Percentiles rank a stretch among this genome's conserved stretches.
Conservation (phyloP, 1,140 invertebrate genomes). For the Mycetomoellerius zeteki region DNA sequence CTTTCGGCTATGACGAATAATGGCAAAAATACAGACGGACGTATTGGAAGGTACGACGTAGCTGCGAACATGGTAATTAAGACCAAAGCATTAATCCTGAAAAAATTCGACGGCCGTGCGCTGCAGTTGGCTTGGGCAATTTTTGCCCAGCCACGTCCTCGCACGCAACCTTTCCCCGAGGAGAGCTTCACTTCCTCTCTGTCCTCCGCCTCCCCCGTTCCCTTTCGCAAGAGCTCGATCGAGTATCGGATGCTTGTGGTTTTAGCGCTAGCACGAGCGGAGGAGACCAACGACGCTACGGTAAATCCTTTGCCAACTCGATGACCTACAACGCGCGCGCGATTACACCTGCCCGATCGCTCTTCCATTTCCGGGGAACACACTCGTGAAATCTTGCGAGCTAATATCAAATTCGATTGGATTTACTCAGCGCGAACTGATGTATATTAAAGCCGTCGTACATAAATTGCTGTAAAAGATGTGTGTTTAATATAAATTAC, state of each 20-base stretch:
- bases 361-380: conserved; percentile 24
- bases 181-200: conserved; percentile 44
- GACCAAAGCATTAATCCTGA: conserved; percentile 48
- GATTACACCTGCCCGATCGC: conserved; percentile 27
- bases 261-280: conserved; percentile 65
- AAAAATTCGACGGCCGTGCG: conserved; percentile 44
- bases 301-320: conserved; percentile 63
- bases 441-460: too few relatives aligned
- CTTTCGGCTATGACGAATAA: conserved; percentile 42
- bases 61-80: conserved; percentile 44
- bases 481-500: too few relatives aligned
- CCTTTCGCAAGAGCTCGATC: conserved; percentile 53
- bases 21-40: conserved; percentile 49
- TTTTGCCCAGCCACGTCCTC: conserved; percentile 54
- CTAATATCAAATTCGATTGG: not conserved
- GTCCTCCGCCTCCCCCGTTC: conserved; percentile 47
- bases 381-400: not conserved
- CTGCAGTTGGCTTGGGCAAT: conserved; percentile 32
- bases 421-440: too few relatives aligned
- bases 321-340: conserved; percentile 29
- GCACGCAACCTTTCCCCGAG: conserved; percentile 35
- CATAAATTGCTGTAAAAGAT: too few relatives aligned
- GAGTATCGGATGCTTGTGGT: conserved; percentile 75
- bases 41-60: conserved; percentile 12
- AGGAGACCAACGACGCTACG: conserved; percentile 55